Evolutionary conservation across 1,140 invertebrate genomes (phyloP).

Genomic region (Zeugodacus cucurbitae): DNA sequence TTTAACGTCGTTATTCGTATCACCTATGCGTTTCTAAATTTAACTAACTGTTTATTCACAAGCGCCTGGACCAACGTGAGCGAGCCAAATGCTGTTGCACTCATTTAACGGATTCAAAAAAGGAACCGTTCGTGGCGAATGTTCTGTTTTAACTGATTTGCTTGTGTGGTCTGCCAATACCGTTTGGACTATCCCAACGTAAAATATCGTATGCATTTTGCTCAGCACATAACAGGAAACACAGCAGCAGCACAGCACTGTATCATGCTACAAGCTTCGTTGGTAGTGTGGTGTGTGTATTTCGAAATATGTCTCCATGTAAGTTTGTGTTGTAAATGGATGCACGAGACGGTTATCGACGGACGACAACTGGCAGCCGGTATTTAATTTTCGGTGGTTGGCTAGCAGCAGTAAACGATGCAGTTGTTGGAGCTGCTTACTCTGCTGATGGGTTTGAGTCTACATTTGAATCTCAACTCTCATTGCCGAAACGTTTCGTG

Average conservation of each 20-base stretch:
- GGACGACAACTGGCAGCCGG: neutral
- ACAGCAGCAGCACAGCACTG: neutral
- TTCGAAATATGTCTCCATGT: neutral
- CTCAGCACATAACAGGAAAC: neutral
- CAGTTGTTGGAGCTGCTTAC: neutral
- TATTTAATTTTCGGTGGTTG: neutral
- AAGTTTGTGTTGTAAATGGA: neutral
- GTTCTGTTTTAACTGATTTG: conserved; percentile 62
- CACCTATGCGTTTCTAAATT: neutral
- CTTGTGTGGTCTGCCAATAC: conserved; percentile 48
- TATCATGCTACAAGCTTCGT: neutral
- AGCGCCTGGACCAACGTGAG: neutral
- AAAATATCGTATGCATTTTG: conserved; percentile 49
- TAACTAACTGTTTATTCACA: too few species aligned
- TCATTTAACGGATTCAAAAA: conserved; percentile 2
- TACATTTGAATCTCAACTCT: neutral
- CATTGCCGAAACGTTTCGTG: neutral
- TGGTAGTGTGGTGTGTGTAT: neutral
- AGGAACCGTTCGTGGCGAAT: conserved; percentile 57
- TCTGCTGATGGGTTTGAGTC: neutral
- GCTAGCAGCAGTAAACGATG: neutral
- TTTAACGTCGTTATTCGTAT: neutral
- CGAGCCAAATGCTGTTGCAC: neutral
- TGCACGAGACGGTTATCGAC: neutral
- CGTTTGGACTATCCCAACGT: conserved; percentile 61